Evolutionary conservation across 1,140 invertebrate species (phyloP).

Genomic region (Drosophila lacteicornis): DNA sequence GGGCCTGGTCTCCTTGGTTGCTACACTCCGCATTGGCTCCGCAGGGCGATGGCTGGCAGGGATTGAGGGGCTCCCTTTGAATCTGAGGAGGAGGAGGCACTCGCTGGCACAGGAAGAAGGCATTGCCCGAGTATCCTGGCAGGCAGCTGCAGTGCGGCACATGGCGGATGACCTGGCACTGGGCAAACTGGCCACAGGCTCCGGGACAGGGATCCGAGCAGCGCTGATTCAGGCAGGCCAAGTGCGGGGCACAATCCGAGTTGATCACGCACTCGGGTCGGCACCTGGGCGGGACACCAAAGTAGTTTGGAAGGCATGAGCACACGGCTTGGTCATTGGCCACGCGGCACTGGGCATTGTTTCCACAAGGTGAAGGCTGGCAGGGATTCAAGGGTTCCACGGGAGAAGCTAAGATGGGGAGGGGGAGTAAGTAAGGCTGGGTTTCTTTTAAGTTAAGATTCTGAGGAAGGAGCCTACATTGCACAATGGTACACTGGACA

Average conservation of each 20-base stretch:
- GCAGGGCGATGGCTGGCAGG: slow-evolving; percentile 91
- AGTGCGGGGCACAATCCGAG: slow-evolving; percentile 88
- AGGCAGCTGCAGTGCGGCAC: slow-evolving; percentile 92
- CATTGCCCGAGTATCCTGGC: slow-evolving; percentile 91
- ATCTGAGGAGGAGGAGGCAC: slow-evolving; percentile 53
- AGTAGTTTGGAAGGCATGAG: slow-evolving; percentile 87
- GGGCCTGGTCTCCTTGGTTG: slow-evolving; percentile 88
- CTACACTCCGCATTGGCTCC: slow-evolving; percentile 90
- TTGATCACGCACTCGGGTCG: slow-evolving; percentile 89
- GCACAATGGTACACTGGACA: slow-evolving; percentile 84
- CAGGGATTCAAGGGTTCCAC: slow-evolving; percentile 86
- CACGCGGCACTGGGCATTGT: slow-evolving; percentile 87
- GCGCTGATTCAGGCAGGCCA: slow-evolving; percentile 90
- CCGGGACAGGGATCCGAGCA: slow-evolving; percentile 89
- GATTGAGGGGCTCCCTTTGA: slow-evolving; percentile 82
- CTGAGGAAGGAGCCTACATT: slow-evolving; percentile 85
- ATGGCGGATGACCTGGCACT: slow-evolving; percentile 93
- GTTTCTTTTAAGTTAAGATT: slow-evolving; percentile 58
- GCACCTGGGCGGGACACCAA: slow-evolving; percentile 88
- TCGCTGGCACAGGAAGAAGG: slow-evolving; percentile 87
- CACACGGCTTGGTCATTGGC: slow-evolving; percentile 88
- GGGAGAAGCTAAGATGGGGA: slow-evolving; percentile 49
- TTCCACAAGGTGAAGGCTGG: slow-evolving; percentile 91
- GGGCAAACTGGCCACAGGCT: slow-evolving; percentile 89
- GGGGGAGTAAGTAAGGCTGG: neutral